Evolutionary conservation across 2,113 vertebrate genomes (phyloP).

Genomic region (Campylomormyrus numenius): DNA sequence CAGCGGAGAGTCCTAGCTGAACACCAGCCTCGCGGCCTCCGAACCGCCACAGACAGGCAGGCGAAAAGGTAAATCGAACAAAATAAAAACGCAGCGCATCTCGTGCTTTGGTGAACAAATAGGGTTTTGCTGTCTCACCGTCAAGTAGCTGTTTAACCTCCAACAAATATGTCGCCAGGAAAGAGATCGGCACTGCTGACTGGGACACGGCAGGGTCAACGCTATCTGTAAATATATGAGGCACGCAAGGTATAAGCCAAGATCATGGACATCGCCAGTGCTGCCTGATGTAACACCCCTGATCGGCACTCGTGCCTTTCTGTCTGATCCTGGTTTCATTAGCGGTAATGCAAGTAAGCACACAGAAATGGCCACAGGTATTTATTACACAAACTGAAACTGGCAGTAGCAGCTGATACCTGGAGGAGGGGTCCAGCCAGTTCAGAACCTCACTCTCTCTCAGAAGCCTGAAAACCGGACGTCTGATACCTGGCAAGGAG

Average conservation of each 20-base stretch:
- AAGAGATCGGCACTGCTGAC: not conserved
- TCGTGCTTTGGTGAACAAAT: not conserved
- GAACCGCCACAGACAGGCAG: not conserved
- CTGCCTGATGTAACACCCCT: not conserved
- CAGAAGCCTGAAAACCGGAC: not conserved
- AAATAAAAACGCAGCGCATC: not conserved
- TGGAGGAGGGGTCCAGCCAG: not conserved
- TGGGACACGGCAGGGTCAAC: slow-evolving; percentile 19
- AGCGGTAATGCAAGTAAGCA: not conserved
- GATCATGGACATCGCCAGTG: not conserved
- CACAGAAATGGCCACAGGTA: not conserved
- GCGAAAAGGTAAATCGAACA: not conserved
- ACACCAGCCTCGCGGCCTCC: not conserved
- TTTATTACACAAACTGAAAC: not conserved
- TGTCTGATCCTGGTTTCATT: slow-evolving; percentile 7
- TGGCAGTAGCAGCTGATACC: not conserved
- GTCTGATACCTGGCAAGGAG: not conserved
- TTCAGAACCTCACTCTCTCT: not conserved
- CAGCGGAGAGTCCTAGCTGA: not conserved
- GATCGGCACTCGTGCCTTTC: slow-evolving; percentile 5
- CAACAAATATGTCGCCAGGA: not conserved
- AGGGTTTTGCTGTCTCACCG: not conserved
- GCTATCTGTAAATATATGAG: not conserved
- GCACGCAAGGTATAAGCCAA: not conserved
- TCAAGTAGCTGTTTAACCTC: not conserved